Percentiles rank a stretch among this genome's conserved stretches.
Evolutionary conservation across 2,113 vertebrate genomes (phyloP).

Genomic region (Polyodon spathula): DNA sequence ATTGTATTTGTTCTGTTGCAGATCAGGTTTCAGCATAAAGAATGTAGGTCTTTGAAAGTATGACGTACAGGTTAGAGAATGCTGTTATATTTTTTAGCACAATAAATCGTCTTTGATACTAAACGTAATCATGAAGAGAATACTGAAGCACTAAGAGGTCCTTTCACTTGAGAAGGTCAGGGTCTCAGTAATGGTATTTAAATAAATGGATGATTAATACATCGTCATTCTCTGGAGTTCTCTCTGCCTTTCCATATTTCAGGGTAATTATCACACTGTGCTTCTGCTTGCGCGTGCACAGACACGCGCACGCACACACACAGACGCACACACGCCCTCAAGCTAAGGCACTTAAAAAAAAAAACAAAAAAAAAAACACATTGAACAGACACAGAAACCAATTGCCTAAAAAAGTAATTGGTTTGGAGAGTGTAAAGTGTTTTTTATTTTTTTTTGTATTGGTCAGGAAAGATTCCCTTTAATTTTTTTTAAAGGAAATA

Average conservation of each 20-base stretch:
- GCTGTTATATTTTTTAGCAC: too few relatives aligned
- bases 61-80: too few relatives aligned
- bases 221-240: slow-evolving; percentile 27
- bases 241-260: slow-evolving; percentile 28
- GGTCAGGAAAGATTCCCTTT: too few relatives aligned
- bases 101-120: slow-evolving; percentile 1
- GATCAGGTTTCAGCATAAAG: too few relatives aligned
- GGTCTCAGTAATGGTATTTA: slow-evolving; percentile 40
- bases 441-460: too few relatives aligned
- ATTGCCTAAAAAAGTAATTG: slow-evolving; percentile 29
- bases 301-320: slow-evolving; percentile 13
- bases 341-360: slow-evolving; percentile 23
- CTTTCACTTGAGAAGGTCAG: slow-evolving; percentile 37
- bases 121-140: slow-evolving; percentile 13
- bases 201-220: slow-evolving; percentile 38
- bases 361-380: too few relatives aligned
- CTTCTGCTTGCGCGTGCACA: slow-evolving; percentile 10
- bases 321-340: not conserved
- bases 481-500: too few relatives aligned
- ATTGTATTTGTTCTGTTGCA: too few relatives aligned
- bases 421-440: slow-evolving; percentile 29
- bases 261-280: slow-evolving; percentile 31
- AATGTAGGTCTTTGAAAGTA: too few relatives aligned
- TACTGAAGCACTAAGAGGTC: slow-evolving; percentile 19
- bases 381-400: slow-evolving; percentile 23